A percentile compares a stretch with the other conserved stretches of the same genome.
Conservation (phyloP, 2,113 vertebrate genomes). For the Ochotona curzoniae region DNA sequence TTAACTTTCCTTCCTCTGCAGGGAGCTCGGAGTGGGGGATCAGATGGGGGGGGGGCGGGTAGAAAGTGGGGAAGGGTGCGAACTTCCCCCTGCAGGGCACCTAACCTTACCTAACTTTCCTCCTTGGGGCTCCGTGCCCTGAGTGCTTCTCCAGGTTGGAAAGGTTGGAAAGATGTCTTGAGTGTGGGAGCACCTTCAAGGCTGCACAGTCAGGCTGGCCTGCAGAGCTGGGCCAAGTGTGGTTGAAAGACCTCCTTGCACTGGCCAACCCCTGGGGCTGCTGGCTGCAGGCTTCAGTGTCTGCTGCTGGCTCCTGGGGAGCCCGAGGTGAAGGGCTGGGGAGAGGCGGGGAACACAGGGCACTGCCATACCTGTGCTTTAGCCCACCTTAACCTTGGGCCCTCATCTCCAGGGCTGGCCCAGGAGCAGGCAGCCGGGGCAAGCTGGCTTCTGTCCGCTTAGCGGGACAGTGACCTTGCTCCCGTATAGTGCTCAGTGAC, state of each 20-base stretch:
- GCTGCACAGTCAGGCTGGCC: conserved; percentile 54
- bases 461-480: conserved; percentile 73
- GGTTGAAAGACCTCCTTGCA: conserved; percentile 8
- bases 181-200: neutral
- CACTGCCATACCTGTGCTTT: neutral
- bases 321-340: too few species aligned
- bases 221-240: neutral
- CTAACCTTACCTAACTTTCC: conserved; percentile 57
- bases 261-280: neutral
- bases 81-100: neutral
- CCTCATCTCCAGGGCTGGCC: neutral
- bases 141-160: too few species aligned
- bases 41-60: too few species aligned
- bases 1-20: conserved; percentile 77
- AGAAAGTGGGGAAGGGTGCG: too few species aligned
- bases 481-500: conserved; percentile 33
- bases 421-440: neutral
- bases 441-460: neutral
- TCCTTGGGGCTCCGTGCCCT: neutral
- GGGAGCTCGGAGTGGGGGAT: conserved; percentile 39
- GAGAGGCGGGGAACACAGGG: neutral
- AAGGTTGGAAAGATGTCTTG: conserved; percentile 37
- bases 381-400: neutral
- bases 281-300: conserved; percentile 20
- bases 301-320: neutral